These are phyloP conservation scores for Andrena camellia DNA, from an alignment of 2,888 invertebrate genomes.

Conservation along the genomic window DNA sequence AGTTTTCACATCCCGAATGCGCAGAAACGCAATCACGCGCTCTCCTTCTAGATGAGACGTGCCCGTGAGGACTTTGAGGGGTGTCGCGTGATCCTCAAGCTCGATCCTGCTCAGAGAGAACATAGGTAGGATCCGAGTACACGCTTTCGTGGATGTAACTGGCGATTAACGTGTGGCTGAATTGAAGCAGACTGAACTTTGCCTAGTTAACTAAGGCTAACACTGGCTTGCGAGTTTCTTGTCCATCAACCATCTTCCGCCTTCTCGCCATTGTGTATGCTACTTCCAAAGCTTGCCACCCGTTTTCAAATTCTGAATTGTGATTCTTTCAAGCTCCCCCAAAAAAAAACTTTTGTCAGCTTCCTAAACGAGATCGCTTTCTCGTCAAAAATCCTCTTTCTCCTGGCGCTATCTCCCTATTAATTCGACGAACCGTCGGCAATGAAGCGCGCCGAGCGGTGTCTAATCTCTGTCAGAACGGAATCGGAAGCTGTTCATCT, in stretches of 20 bases:
- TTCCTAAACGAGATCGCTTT: neutral
- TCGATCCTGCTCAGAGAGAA: slow-evolving; percentile 58
- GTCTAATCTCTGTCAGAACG: slow-evolving; percentile 46
- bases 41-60: slow-evolving; percentile 77
- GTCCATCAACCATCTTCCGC: slow-evolving; percentile 22
- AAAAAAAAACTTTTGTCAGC: neutral
- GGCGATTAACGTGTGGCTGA: slow-evolving; percentile 62
- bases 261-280: neutral
- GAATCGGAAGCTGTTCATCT: slow-evolving; percentile 56
- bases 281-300: no score
- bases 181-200: slow-evolving; percentile 52
- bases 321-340: no score
- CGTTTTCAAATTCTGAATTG: no score
- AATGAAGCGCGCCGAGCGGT: slow-evolving; percentile 29
- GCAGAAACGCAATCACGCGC: slow-evolving; percentile 52
- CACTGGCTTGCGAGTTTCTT: slow-evolving; percentile 49
- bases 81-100: slow-evolving; percentile 60
- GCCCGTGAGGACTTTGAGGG: slow-evolving; percentile 70
- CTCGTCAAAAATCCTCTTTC: neutral
- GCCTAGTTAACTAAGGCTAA: slow-evolving; percentile 58
- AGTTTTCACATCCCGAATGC: neutral
- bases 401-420: slow-evolving; percentile 40
- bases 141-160: slow-evolving; percentile 40
- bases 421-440: slow-evolving; percentile 47
- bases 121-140: slow-evolving; percentile 69